These are phyloP conservation scores for Andrena cerasifolii DNA, from an alignment of 1,140 invertebrate species.

Conservation along the genomic window DNA sequence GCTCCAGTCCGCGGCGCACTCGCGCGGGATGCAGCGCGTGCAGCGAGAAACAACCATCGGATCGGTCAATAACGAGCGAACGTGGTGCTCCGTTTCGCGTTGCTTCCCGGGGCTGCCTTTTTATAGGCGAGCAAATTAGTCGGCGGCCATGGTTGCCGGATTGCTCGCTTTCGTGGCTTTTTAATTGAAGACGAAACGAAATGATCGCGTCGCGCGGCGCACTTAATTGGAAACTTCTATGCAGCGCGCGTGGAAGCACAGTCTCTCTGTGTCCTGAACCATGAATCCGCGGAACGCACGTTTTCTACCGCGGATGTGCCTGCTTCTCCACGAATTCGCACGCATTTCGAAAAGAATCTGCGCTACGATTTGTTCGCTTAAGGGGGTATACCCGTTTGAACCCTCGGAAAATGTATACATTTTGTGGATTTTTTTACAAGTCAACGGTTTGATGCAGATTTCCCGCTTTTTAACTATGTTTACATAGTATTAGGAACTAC, in stretches of 20 bases:
- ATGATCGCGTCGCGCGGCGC: constrained; percentile 25
- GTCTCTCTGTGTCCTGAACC: constrained; percentile 48
- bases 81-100: background rate
- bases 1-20: background rate
- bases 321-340: background rate
- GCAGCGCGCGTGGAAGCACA: constrained; percentile 46
- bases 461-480: too few relatives aligned
- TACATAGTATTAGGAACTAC: too few relatives aligned
- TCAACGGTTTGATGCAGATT: too few relatives aligned
- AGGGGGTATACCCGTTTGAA: too few relatives aligned
- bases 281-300: constrained; percentile 58
- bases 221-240: constrained; percentile 72
- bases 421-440: too few relatives aligned
- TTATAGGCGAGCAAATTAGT: constrained; percentile 37
- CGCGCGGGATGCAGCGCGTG: background rate
- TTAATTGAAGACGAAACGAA: constrained; percentile 63
- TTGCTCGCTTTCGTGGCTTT: constrained; percentile 50
- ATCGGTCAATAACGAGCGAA: constrained; percentile 18
- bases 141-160: constrained; percentile 21
- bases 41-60: background rate
- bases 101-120: constrained; percentile 1
- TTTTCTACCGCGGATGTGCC: constrained; percentile 47
- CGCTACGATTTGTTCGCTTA: too few relatives aligned
- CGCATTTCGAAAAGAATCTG: background rate
- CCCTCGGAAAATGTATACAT: too few relatives aligned